These are phyloP conservation scores for Thereva nobilitata DNA, from an alignment of 2,888 invertebrate genomes.

Conservation along the genomic window DNA sequence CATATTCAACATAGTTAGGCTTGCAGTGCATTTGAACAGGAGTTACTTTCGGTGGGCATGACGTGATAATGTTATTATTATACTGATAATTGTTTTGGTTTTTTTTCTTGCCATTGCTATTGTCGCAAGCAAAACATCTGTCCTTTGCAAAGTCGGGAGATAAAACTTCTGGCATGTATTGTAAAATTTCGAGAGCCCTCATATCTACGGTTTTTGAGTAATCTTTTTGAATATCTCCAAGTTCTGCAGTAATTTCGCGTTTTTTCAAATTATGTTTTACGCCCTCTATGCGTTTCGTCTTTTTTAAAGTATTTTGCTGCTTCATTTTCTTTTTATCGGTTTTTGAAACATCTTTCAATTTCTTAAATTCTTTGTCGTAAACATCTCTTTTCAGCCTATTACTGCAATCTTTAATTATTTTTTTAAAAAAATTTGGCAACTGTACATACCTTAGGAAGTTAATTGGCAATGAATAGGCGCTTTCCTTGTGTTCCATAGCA, in stretches of 20 bases:
- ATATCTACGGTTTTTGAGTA: constrained; percentile 45
- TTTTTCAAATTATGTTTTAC: background rate
- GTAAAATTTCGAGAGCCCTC: constrained; percentile 55
- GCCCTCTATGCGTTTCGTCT: background rate
- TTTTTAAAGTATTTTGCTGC: background rate
- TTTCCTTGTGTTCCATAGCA: background rate
- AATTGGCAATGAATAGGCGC: constrained; percentile 14
- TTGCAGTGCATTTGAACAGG: background rate
- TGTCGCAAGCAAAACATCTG: constrained; percentile 45
- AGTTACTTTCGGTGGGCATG: constrained; percentile 12
- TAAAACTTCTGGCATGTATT: constrained; percentile 55
- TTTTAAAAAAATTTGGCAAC: constrained; percentile 1
- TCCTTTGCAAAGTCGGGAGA: constrained; percentile 51
- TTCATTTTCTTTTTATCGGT: background rate
- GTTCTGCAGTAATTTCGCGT: constrained; percentile 18
- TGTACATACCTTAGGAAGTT: constrained; percentile 17
- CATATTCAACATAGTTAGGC: constrained; percentile 11
- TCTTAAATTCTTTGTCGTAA: constrained; percentile 5
- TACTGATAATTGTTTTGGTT: background rate
- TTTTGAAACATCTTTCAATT: background rate
- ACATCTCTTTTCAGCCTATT: constrained; percentile 20
- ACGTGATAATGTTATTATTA: too few species aligned
- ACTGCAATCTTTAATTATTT: constrained; percentile 15
- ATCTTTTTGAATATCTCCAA: background rate
- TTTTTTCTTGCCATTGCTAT: background rate